Evolutionary conservation across 2,797 vertebrate genomes (phyloP).

Genomic region (Anguilla pacifica): DNA sequence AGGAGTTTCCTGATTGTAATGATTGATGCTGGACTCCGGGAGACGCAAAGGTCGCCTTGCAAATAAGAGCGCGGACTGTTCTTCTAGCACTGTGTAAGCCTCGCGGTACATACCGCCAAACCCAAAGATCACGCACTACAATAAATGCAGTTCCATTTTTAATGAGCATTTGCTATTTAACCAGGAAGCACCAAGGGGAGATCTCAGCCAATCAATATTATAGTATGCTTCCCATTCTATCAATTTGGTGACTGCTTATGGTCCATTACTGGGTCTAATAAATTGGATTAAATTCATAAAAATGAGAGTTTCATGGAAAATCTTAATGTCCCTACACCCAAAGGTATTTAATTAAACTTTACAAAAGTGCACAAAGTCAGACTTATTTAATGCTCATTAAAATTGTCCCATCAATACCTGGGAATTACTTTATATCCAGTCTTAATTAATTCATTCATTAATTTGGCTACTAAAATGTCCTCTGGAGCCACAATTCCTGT

Average conservation of each 20-base stretch:
- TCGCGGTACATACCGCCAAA: slow-evolving; percentile 17
- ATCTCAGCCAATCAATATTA: slow-evolving; percentile 70
- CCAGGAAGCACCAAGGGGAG: slow-evolving; percentile 61
- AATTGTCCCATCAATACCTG: slow-evolving; percentile 54
- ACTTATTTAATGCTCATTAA: slow-evolving; percentile 56
- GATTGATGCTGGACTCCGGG: slow-evolving; percentile 5
- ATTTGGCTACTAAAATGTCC: slow-evolving; percentile 13
- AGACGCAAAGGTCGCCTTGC: slow-evolving; percentile 14
- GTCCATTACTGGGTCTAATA: slow-evolving; percentile 75
- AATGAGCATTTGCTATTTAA: slow-evolving; percentile 73
- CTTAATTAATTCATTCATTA: slow-evolving; percentile 21
- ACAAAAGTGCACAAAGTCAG: slow-evolving; percentile 55
- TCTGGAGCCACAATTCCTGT: background rate
- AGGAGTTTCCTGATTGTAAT: background rate
- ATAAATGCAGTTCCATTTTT: slow-evolving; percentile 69
- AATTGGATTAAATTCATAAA: slow-evolving; percentile 63
- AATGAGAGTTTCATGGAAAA: slow-evolving; percentile 60
- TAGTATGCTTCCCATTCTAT: slow-evolving; percentile 69
- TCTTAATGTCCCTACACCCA: slow-evolving; percentile 62
- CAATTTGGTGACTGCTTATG: slow-evolving; percentile 75
- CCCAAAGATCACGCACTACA: slow-evolving; percentile 49
- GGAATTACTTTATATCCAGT: slow-evolving; percentile 30
- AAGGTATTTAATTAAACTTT: slow-evolving; percentile 69
- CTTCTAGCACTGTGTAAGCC: slow-evolving; percentile 11
- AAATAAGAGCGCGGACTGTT: slow-evolving; percentile 27